Percentiles rank a stretch among this genome's conserved stretches.
These are phyloP conservation scores for Drosophila sp. DNA, from an alignment of 1,140 invertebrate genomes.

Conservation along the genomic window DNA sequence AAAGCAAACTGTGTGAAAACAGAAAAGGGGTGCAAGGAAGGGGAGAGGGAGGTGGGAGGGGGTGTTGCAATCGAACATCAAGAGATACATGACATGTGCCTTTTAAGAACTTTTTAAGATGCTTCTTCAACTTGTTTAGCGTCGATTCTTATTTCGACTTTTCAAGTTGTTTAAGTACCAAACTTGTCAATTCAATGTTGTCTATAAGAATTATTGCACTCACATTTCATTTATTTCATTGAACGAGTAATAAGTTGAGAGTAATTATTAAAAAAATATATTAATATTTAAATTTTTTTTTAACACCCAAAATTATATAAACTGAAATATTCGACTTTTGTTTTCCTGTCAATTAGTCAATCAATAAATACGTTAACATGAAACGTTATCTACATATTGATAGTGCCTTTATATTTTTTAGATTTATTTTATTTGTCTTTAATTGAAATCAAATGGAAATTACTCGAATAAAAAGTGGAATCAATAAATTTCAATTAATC, in stretches of 20 bases:
- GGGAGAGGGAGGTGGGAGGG: too few relatives aligned
- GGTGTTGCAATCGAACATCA: conserved; percentile 11
- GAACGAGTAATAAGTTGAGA: too few relatives aligned
- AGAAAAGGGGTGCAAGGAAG: not conserved
- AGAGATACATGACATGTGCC: conserved; percentile 49
- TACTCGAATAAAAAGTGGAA: conserved; percentile 23
- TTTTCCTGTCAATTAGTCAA: not conserved
- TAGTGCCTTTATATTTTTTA: too few relatives aligned
- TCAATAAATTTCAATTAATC: conserved; percentile 32
- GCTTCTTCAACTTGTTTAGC: conserved; percentile 35
- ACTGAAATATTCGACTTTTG: too few relatives aligned
- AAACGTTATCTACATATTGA: too few relatives aligned
- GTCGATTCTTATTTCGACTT: conserved; percentile 36
- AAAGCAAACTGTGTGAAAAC: conserved; percentile 23
- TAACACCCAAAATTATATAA: too few relatives aligned
- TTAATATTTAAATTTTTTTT: too few relatives aligned
- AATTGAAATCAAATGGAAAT: not conserved
- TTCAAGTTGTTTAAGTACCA: conserved; percentile 20
- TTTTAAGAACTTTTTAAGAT: conserved; percentile 55
- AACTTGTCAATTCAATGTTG: conserved; percentile 15
- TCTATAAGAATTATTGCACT: conserved; percentile 12
- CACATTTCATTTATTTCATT: too few relatives aligned
- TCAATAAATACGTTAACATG: too few relatives aligned
- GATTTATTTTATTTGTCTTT: not conserved
- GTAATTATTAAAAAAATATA: too few relatives aligned